Base-by-base conservation (phyloP, 2,113 vertebrate species). In the Silurus asotus region DNA sequence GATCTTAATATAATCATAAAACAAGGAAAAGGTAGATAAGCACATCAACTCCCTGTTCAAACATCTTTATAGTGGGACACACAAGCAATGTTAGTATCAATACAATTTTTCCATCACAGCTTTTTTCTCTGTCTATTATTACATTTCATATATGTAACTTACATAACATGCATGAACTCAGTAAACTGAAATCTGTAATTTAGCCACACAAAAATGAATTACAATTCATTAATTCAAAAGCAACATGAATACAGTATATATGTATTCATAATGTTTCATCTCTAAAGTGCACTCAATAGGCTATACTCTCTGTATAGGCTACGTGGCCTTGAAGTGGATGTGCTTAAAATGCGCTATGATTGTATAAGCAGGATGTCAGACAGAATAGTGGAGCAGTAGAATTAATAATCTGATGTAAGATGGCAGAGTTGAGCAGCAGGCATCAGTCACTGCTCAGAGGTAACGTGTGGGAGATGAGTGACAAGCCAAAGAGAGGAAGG, bases 271-370 rank as follows among this genome's bases (percentile, higher is more conserved):
- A 11, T 23, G 10, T 62, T 20, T 48, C 11, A 64, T 81, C 20
- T 64, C 5, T 65, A 10, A 69, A 11, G 59, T 51, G 51, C 25
- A 19, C 15, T 28, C 76, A 58, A 19, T 9, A 37, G n/a, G 17
- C 58, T 62, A 13, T 75, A 11, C 82, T 19, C n/a, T 51, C 37
- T 51, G 23, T 61, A 59, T 11, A 19, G 8, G 28, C 15, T 4
- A 69, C 4, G 23, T 5, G 45, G 45, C 65, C 53, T 25, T 70
- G 49, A 81, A 51, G 23, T 88, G 87, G 83, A 88, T 90, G 87
- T 81, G 76, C 45, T 84, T 0, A 64, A 55, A 28, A 23, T 48
- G 59, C 10, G 25, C 14, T 67, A 6, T 65, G 25, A 58, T 87
- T 61, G 48, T 79, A 45, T 79, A 59, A 64, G 62, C 72, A 53